Percentiles rank a stretch among this genome's conserved stretches.
Conservation (phyloP, 2,113 vertebrate species). For the Xenus cinereus region DNA sequence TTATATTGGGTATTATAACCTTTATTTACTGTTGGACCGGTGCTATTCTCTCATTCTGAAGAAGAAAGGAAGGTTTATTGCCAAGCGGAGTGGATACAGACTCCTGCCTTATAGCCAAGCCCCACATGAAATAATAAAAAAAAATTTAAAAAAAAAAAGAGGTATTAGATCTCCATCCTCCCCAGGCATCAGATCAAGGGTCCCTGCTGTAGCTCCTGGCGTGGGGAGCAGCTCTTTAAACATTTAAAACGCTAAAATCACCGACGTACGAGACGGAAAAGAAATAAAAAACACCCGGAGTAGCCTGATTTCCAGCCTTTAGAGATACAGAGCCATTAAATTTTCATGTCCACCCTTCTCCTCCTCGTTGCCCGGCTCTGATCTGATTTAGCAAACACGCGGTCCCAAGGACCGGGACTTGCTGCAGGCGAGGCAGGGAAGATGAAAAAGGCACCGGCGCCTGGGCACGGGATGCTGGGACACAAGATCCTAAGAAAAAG, state of each 20-base stretch:
- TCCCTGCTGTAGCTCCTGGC: neutral
- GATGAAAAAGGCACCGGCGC: fast-evolving
- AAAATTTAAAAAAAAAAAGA: neutral
- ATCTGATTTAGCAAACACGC: neutral
- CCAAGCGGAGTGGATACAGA: neutral
- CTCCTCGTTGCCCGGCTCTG: neutral
- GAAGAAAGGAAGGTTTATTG: neutral
- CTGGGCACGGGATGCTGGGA: neutral
- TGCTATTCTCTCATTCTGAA: neutral
- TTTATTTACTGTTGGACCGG: constrained; percentile 15
- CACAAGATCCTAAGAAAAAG: neutral
- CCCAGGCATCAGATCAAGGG: neutral
- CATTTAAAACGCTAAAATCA: neutral
- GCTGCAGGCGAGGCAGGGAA: neutral
- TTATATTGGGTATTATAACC: constrained; percentile 31
- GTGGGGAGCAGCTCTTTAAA: neutral
- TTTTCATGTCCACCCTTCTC: neutral
- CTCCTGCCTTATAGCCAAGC: neutral
- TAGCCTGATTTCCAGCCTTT: neutral
- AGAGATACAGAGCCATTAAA: constrained; percentile 30
- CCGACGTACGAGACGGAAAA: neutral
- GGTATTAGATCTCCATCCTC: neutral
- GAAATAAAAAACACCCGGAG: neutral
- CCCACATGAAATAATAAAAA: neutral
- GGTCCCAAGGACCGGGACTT: neutral